Conservation (phyloP, 2,888 invertebrate species). For the Clitarchus hookeri region DNA sequence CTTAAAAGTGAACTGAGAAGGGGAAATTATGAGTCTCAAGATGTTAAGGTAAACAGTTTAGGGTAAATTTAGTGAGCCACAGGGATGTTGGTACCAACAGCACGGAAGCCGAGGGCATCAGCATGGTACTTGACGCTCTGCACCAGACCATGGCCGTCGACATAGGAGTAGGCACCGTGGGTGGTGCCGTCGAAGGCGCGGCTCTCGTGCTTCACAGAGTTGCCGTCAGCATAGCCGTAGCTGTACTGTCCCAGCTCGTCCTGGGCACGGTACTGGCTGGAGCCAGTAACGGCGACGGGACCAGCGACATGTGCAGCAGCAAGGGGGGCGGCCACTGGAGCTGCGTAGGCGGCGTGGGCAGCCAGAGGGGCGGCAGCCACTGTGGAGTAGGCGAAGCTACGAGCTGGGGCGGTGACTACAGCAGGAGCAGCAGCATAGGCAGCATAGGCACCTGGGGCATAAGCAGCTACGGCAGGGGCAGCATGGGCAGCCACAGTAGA, state of each 20-base stretch:
- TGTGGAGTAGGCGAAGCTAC: constrained; percentile 21
- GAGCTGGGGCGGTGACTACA: constrained; percentile 46
- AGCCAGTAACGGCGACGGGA: constrained; percentile 46
- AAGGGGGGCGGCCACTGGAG: constrained; percentile 36
- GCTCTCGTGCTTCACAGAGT: constrained; percentile 51
- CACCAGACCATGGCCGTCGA: constrained; percentile 54
- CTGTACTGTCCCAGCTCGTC: constrained; percentile 62
- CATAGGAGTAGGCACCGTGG: constrained; percentile 55
- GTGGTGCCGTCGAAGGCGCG: constrained; percentile 54
- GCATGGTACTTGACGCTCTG: constrained; percentile 56
- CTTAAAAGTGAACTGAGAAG: not conserved
- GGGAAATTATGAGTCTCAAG: not conserved
- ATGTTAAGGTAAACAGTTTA: not conserved
- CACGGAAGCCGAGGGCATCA: constrained; percentile 55
- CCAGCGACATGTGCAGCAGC: constrained; percentile 36
- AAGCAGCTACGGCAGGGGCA: constrained; percentile 34
- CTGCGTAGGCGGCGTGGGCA: not conserved
- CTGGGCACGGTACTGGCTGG: constrained; percentile 61
- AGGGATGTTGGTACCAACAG: constrained; percentile 56
- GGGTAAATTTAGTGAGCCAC: constrained; percentile 42
- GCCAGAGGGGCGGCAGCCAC: constrained; percentile 54
- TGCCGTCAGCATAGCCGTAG: constrained; percentile 59
- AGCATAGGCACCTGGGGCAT: constrained; percentile 45
- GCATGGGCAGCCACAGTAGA: constrained; percentile 48
- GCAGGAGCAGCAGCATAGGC: constrained; percentile 35